Base-by-base conservation (phyloP, 2,797 vertebrate genomes). In the Sebastes matsubarae region DNA sequence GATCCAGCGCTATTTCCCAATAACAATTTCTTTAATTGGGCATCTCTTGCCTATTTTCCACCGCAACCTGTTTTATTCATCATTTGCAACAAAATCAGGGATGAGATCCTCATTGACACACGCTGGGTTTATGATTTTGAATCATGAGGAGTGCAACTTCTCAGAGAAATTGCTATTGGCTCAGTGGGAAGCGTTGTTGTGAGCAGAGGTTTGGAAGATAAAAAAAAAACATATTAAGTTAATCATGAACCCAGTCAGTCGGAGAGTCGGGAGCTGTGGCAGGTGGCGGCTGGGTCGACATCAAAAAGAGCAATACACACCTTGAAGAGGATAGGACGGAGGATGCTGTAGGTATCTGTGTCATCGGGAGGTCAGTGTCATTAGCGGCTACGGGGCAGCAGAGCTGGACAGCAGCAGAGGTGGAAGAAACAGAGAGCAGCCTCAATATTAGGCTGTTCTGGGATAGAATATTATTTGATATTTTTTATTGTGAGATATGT, bases 21-120 rank as follows among this genome's bases (percentile, higher is more conserved):
- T 91, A 93, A 94, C 90, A 91, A 91, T 95, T 94, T 91, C 89
- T 94, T 95, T 95, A 95, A 96, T 95, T 95, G 92, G 83, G 78
- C 90, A 88, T 92, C 87, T 76, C 80, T 80, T 80, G 77, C 81
- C 78, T 85, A 73, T 87, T 88, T 88, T 75, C 72, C 38, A 42
- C 73, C 38, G 38, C 77, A 89, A 93, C 91, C 85, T 82, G 85
- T 88, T 93, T 89, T 89, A 93, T 92, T 93, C 88, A 72, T 92
- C 85, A 7, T 88, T 81, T 87, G 89, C 87, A 72, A 86, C 25
- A 42, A 93, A 89, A 92, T 88, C 83, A 83, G 82, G 81, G 75
- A 82, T 63, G 75, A 79, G 88, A 93, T 93, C 82, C 85, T 92
- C 81, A 80, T 83, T 85, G 92, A 88, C 89, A 83, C 94, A 93